Percentiles rank a stretch among this genome's conserved stretches.
Evolutionary conservation across 2,888 invertebrate genomes (phyloP).

Genomic region (Pherbina coryleti): DNA sequence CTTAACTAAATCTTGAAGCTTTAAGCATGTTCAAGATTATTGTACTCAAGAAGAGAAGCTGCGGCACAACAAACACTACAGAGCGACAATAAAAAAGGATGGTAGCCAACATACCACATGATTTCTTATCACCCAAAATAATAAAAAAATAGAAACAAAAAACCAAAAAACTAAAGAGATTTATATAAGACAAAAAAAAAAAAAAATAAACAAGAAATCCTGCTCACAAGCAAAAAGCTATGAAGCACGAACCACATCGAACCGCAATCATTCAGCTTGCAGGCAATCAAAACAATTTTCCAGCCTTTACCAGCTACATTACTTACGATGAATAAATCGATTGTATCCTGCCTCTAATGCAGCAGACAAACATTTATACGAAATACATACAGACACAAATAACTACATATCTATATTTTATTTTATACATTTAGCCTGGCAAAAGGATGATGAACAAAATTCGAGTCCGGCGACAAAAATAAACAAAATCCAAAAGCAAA

Average conservation of each 20-base stretch:
- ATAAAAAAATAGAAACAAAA: neutral
- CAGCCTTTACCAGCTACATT: constrained; percentile 64
- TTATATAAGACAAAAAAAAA: neutral
- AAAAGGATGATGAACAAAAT: neutral
- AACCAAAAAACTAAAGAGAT: neutral
- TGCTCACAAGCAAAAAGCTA: neutral
- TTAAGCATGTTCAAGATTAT: neutral
- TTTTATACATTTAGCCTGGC: neutral
- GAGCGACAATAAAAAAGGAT: constrained; percentile 16
- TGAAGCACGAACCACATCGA: constrained; percentile 19
- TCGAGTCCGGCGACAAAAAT: constrained; percentile 11
- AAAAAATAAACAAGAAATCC: neutral
- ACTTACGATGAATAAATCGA: constrained; percentile 65
- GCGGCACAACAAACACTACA: neutral
- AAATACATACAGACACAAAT: neutral
- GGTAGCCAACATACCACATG: neutral
- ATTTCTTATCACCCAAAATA: constrained; percentile 14
- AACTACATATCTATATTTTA: neutral
- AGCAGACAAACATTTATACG: constrained; percentile 17
- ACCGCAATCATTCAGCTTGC: constrained; percentile 61
- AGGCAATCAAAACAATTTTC: constrained; percentile 66
- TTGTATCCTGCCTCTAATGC: constrained; percentile 43
- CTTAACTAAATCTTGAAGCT: neutral
- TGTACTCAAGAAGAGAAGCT: neutral
- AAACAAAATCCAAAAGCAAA: neutral